Percentiles rank a stretch among this genome's conserved stretches.
Conservation (phyloP, 2,113 vertebrate genomes). For the Progne subis region DNA sequence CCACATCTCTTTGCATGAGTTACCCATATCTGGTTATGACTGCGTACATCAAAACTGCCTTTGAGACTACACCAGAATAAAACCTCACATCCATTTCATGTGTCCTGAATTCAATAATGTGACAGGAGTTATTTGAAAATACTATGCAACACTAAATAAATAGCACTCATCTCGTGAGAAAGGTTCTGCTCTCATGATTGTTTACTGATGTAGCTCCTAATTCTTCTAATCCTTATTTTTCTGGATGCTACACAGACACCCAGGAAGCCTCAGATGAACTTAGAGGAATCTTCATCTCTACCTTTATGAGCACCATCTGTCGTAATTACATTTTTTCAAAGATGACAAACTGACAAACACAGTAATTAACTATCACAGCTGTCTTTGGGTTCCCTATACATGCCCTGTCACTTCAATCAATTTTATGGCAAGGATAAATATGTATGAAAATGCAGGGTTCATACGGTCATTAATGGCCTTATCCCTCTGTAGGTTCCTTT, state of each 20-base stretch:
- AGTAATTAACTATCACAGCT: background rate
- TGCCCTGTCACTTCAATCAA: background rate
- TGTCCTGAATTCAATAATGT: rapidly evolving
- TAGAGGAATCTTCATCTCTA: background rate
- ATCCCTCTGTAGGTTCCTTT: background rate
- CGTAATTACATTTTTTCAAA: background rate
- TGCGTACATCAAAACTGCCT: background rate
- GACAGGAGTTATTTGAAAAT: background rate
- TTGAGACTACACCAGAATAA: background rate
- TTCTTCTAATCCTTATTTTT: background rate
- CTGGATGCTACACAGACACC: background rate
- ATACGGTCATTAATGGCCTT: background rate
- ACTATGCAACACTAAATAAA: background rate
- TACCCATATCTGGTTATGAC: background rate
- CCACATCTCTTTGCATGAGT: background rate
- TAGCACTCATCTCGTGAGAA: background rate
- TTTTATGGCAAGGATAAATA: background rate
- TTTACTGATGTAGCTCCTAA: background rate
- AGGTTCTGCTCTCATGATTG: background rate
- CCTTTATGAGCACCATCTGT: background rate
- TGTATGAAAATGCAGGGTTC: background rate
- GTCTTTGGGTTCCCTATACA: background rate
- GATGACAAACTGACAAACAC: background rate
- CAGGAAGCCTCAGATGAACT: background rate
- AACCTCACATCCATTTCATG: background rate